Evolutionary conservation across 2,888 invertebrate species (phyloP).

Genomic region (Amorpha juglandis): DNA sequence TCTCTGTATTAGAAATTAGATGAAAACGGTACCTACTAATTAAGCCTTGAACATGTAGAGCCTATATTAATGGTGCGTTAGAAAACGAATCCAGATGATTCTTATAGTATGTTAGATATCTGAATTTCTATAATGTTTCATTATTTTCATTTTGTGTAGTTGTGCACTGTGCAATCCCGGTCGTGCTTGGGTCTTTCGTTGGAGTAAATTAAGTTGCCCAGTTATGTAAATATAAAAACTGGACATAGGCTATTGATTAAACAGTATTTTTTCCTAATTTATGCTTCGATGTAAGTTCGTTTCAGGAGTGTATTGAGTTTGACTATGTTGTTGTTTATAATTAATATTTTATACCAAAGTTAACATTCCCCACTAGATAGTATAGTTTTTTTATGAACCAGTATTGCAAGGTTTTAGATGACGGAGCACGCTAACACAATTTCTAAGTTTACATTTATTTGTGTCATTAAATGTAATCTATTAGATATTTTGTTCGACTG

Average conservation of each 20-base stretch:
- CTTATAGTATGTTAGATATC: constrained; percentile 42
- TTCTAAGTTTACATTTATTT: constrained; percentile 76
- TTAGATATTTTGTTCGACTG: constrained; percentile 74
- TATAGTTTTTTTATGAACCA: constrained; percentile 57
- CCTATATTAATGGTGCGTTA: constrained; percentile 70
- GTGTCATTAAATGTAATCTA: constrained; percentile 69
- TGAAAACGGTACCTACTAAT: constrained; percentile 70
- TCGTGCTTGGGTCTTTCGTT: constrained; percentile 45
- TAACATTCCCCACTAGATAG: constrained; percentile 88
- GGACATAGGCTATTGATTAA: constrained; percentile 74
- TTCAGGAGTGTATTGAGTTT: constrained; percentile 77
- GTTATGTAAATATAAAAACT: constrained; percentile 78
- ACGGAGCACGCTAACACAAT: constrained; percentile 59
- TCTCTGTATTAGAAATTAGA: constrained; percentile 44
- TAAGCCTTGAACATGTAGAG: constrained; percentile 68
- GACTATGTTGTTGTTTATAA: constrained; percentile 81
- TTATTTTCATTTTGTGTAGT: constrained; percentile 43
- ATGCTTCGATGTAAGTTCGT: constrained; percentile 77
- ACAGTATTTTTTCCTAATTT: constrained; percentile 82
- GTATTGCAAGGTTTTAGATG: constrained; percentile 60
- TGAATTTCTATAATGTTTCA: constrained; percentile 46
- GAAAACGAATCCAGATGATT: constrained; percentile 45
- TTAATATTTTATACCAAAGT: constrained; percentile 88
- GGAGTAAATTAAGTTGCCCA: constrained; percentile 64
- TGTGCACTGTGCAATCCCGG: constrained; percentile 32